These are phyloP conservation scores for Erpornis zantholeuca DNA, from an alignment of 2,113 vertebrate species.

Conservation along the genomic window DNA sequence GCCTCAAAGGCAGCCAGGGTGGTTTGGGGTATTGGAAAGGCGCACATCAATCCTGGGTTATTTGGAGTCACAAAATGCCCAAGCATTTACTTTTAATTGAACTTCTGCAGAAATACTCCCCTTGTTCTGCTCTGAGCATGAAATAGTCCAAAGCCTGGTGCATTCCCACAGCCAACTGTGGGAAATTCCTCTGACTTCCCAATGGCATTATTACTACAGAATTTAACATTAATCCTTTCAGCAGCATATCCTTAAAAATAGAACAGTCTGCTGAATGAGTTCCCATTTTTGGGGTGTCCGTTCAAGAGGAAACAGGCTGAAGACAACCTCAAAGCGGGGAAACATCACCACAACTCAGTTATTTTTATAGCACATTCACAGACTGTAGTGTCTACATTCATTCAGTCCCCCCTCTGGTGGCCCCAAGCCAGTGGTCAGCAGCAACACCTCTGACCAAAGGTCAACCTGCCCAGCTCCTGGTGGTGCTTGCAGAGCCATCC, in stretches of 20 bases:
- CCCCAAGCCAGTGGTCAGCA: neutral
- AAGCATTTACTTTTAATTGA: neutral
- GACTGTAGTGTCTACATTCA: too few relatives aligned
- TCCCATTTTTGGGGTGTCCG: neutral
- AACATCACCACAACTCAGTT: too few relatives aligned
- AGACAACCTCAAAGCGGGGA: neutral
- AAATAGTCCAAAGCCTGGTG: neutral
- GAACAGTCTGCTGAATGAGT: rapidly evolving
- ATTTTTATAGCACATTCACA: rapidly evolving
- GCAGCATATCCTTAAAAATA: neutral
- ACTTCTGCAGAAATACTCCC: neutral
- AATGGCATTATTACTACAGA: neutral
- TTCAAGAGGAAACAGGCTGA: neutral
- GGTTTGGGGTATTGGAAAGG: neutral
- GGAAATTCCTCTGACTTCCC: neutral
- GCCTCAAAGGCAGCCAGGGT: neutral
- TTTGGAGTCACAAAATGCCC: neutral
- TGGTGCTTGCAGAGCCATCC: neutral
- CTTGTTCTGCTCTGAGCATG: neutral
- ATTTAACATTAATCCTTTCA: neutral
- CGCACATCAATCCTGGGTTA: rapidly evolving
- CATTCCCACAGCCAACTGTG: neutral
- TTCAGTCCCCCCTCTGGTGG: neutral
- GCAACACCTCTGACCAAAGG: neutral
- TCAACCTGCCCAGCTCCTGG: neutral